Conservation (phyloP, 2,797 vertebrate genomes). For the Poeciliopsis turneri region DNA sequence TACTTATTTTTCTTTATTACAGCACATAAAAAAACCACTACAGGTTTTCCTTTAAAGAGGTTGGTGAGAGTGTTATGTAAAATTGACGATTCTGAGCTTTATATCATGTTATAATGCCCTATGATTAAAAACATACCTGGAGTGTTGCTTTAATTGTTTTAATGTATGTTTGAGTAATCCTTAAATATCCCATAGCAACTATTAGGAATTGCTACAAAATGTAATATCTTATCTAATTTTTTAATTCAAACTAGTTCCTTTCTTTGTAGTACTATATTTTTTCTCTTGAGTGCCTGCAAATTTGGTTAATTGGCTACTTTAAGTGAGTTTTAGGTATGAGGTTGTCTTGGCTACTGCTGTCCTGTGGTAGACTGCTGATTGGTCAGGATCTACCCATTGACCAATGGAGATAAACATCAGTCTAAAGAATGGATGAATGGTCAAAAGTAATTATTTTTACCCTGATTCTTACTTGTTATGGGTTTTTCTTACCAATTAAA, state of each 20-base stretch:
- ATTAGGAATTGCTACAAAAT: neutral
- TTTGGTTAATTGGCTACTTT: neutral
- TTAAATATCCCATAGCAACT: too few relatives aligned
- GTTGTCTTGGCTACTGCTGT: neutral
- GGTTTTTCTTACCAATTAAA: neutral
- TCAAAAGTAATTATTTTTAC: neutral
- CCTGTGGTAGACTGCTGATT: neutral
- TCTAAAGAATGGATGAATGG: neutral
- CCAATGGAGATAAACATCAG: neutral
- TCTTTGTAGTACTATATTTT: neutral
- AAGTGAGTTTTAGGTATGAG: neutral
- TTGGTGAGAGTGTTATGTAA: neutral
- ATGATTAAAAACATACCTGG: neutral
- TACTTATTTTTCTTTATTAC: neutral
- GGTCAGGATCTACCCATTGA: neutral
- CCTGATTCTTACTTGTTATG: neutral
- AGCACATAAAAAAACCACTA: neutral
- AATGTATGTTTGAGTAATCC: too few relatives aligned
- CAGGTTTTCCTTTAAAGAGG: neutral
- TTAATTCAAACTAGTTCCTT: neutral
- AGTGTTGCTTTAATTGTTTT: too few relatives aligned
- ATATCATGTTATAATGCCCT: neutral
- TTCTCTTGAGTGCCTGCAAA: neutral
- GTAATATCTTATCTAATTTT: neutral
- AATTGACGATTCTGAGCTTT: too few relatives aligned